These are phyloP conservation scores for Mionectes macconnelli DNA, from an alignment of 2,113 vertebrate genomes.

Conservation along the genomic window DNA sequence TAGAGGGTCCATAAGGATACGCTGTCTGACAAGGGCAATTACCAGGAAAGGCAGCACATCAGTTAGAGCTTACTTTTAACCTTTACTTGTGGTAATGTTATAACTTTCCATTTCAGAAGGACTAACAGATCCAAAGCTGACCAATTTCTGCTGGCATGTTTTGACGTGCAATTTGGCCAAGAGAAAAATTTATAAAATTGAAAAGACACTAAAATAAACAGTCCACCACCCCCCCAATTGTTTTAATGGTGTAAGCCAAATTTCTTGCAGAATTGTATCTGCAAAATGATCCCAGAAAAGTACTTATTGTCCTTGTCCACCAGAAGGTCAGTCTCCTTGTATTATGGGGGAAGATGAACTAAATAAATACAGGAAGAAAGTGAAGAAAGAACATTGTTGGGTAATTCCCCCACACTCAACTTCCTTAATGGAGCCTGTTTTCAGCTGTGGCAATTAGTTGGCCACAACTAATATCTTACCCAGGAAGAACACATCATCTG, in stretches of 20 bases:
- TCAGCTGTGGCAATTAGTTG: not conserved
- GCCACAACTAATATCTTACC: not conserved
- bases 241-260: not conserved
- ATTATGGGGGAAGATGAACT: not conserved
- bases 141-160: not conserved
- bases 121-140: not conserved
- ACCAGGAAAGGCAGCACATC: not conserved
- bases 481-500: not conserved
- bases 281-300: not conserved
- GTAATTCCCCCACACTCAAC: not conserved
- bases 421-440: not conserved
- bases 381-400: not conserved
- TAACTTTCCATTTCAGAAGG: not conserved
- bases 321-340: not conserved
- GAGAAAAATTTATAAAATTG: not conserved
- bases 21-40: not conserved
- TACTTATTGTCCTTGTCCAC: not conserved
- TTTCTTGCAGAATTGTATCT: not conserved
- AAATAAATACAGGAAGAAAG: not conserved
- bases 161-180: not conserved
- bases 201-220: not conserved
- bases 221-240: not conserved
- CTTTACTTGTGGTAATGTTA: not conserved
- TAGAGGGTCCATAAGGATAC: not conserved
- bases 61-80: not conserved